Evolutionary conservation across 2,113 vertebrate species (phyloP).

Genomic region (Pseudorasbora parva): DNA sequence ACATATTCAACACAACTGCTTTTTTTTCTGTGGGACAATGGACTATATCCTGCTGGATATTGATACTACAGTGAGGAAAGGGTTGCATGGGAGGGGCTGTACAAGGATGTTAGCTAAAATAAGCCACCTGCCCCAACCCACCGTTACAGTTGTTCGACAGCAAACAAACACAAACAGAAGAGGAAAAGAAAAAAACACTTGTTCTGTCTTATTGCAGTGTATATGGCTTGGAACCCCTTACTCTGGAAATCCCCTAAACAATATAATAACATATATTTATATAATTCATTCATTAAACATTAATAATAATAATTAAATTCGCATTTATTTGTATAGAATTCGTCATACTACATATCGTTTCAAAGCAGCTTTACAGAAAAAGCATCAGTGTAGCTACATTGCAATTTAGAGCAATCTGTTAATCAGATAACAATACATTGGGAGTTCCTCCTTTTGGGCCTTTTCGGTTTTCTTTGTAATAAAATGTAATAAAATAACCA

Average conservation of each 20-base stretch:
- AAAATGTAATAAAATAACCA: background rate
- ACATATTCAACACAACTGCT: constrained; percentile 46
- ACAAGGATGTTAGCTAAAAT: constrained; percentile 43
- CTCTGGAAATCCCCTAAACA: background rate
- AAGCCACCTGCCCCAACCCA: constrained; percentile 20
- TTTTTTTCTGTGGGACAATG: constrained; percentile 39
- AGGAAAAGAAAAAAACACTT: background rate
- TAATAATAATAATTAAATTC: too few species aligned
- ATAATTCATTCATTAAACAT: too few species aligned
- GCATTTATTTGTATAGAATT: too few species aligned
- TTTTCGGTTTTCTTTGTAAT: too few species aligned
- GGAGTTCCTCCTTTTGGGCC: background rate
- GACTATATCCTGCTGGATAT: constrained; percentile 54
- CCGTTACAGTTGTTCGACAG: constrained; percentile 2
- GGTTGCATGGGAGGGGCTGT: constrained; percentile 36
- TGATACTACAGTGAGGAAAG: constrained; percentile 51
- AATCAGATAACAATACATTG: too few species aligned
- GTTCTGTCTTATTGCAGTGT: background rate
- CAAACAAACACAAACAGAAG: constrained; percentile 1
- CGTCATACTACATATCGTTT: too few species aligned
- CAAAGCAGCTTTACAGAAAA: too few species aligned
- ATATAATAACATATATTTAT: background rate
- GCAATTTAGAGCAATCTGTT: too few species aligned
- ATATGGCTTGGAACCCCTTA: background rate
- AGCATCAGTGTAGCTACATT: too few species aligned